Conservation (phyloP, 2,113 vertebrate species). For the Gila orcuttii region DNA sequence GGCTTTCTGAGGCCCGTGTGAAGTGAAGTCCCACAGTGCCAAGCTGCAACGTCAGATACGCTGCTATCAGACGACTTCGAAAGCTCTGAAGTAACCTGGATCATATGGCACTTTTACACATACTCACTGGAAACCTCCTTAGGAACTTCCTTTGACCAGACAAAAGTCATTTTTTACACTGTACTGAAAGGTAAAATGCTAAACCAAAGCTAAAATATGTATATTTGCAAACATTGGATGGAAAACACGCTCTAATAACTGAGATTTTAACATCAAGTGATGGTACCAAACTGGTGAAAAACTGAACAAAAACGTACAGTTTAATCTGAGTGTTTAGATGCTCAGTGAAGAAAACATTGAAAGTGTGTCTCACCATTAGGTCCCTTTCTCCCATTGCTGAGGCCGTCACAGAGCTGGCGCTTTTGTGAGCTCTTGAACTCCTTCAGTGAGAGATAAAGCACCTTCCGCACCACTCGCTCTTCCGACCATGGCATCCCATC, state of each 20-base stretch:
- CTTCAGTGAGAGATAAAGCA: conserved; percentile 98
- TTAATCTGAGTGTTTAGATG: background rate
- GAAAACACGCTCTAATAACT: background rate
- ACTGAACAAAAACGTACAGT: background rate
- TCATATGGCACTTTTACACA: background rate
- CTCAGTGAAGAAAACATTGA: background rate
- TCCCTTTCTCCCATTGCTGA: conserved; percentile 84
- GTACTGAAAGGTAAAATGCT: background rate
- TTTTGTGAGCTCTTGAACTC: conserved; percentile 99
- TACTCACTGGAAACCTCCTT: conserved; percentile 1
- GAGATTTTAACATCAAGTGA: background rate
- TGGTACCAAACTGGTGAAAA: no score
- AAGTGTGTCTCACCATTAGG: conserved; percentile 82
- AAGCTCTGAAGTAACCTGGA: conserved; percentile 53
- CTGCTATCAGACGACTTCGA: conserved; percentile 59
- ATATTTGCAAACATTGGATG: background rate
- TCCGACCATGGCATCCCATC: conserved; percentile 99
- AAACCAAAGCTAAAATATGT: background rate
- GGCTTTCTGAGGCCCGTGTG: conserved; percentile 63
- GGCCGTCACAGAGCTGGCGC: conserved; percentile 86
- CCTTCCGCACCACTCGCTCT: conserved; percentile 97
- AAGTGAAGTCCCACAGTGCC: conserved; percentile 64
- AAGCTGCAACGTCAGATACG: conserved; percentile 67
- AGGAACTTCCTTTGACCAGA: conserved; percentile 6
- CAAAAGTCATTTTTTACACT: background rate